Evolutionary conservation across 2,797 vertebrate genomes (phyloP).

Genomic region (Merluccius polli): DNA sequence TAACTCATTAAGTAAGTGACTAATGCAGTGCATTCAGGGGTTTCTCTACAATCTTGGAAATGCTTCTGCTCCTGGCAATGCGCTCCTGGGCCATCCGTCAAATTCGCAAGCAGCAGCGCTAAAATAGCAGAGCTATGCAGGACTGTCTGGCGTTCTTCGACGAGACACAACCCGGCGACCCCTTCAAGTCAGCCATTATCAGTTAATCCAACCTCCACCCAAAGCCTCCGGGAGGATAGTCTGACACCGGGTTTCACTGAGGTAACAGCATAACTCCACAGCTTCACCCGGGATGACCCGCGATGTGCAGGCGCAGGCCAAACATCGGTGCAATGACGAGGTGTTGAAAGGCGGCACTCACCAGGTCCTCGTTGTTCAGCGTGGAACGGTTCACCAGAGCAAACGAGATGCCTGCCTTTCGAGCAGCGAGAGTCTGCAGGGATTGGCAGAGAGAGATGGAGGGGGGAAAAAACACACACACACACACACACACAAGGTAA

Average conservation of each 20-base stretch:
- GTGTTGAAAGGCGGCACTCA: constrained; percentile 66
- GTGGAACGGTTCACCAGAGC: constrained; percentile 92
- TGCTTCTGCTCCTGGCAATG: constrained; percentile 15
- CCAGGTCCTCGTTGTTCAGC: constrained; percentile 93
- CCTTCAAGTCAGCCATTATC: neutral
- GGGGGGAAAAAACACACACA: no score
- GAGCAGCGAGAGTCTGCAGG: constrained; percentile 89
- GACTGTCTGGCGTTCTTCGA: constrained; percentile 18
- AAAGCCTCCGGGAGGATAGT: neutral
- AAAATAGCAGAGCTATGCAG: constrained; percentile 30
- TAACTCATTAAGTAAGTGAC: constrained; percentile 18
- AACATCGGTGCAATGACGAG: neutral
- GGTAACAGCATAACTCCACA: neutral
- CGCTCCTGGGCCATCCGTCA: constrained; percentile 10
- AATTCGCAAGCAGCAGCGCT: constrained; percentile 3
- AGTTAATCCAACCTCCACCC: neutral
- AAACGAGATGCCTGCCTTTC: constrained; percentile 96
- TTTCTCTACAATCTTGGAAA: constrained; percentile 32
- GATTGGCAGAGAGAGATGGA: neutral
- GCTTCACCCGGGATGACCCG: neutral
- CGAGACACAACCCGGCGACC: neutral
- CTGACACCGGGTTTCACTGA: neutral
- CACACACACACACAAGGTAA: neutral
- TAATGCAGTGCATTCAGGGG: constrained; percentile 22
- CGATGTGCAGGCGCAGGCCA: neutral